Evolutionary conservation across 2,797 vertebrate species (phyloP), one percentile per base, ranked within the genome.

Genomic region (Sarcophilus harrisii): DNA sequence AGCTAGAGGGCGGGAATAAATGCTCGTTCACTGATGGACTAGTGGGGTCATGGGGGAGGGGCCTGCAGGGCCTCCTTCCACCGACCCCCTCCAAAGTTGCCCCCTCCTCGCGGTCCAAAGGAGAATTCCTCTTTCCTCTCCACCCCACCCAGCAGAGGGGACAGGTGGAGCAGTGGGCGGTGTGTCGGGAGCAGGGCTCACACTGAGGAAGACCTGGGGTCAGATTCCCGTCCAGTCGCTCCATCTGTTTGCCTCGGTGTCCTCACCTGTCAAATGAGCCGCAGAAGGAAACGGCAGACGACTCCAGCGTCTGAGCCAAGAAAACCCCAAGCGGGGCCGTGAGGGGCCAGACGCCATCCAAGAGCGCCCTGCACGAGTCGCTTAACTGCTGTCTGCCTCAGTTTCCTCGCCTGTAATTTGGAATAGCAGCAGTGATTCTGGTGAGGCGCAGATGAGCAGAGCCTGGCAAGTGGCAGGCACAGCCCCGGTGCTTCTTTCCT

Each of bases 341-440:
- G 13, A 38, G n/a, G 62, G 16, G 14, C n/a, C 1, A 1, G 32
- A 14, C 32, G 5, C 5, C 3, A 5, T 6, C 54, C 54, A 54
- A 54, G 38, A 38, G 38, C 57, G 57, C 57, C 57, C 57, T 14
- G 57, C 57, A 49, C 49, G 49, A 49, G 91, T 55, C 87, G 58
- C 8, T 57, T 92, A 91, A 57, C 21, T 6, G 29, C 89, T 45
- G 93, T 91, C 95, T 52, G 30, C 54, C 94, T 92, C 95, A 91
- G 21, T 57, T 95, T 94, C 16, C 18, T 73, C 91, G 52, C 93
- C 92, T 95, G 1, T 92, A 91, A 91, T 58, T 28, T 45, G 18
- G 30, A 28, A 5, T 49, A 49, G 49, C 49, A 49, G 49, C 38
- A 38, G 38, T 38, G 38, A 38, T 38, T 52, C 54, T 54, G 54